A percentile compares a stretch with the other conserved stretches of the same genome.
phyloP scores from a whole-genome alignment of 1,140 invertebrate genomes.

The Globodera rostochiensis region DNA sequence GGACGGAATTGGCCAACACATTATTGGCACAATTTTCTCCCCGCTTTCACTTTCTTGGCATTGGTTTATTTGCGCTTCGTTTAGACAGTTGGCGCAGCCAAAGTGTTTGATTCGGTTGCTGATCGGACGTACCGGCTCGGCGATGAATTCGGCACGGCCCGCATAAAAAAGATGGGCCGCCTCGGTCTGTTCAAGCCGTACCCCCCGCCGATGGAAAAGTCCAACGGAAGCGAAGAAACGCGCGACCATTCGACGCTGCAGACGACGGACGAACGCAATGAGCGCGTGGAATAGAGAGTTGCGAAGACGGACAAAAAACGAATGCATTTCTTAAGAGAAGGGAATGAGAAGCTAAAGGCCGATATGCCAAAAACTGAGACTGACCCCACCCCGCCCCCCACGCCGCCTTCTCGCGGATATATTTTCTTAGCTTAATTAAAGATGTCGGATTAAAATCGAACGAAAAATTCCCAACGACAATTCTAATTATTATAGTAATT shows the following conservation, averaged over 20 bases:
- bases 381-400: too few relatives aligned
- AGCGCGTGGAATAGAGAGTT: conserved; percentile 51
- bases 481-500: too few relatives aligned
- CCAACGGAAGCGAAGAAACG: conserved; percentile 45
- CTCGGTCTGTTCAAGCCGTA: conserved; percentile 53
- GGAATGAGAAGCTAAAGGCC: background rate
- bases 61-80: too few relatives aligned
- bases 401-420: too few relatives aligned
- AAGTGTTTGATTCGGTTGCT: conserved; percentile 61
- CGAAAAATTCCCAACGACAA: too few relatives aligned
- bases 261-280: conserved; percentile 46
- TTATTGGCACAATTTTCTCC: too few relatives aligned
- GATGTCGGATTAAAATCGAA: too few relatives aligned
- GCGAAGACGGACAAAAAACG: conserved; percentile 33
- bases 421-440: too few relatives aligned
- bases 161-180: conserved; percentile 60
- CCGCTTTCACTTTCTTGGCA: too few relatives aligned
- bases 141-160: conserved; percentile 56
- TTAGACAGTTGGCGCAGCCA: conserved; percentile 51
- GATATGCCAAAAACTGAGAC: background rate
- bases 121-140: conserved; percentile 54
- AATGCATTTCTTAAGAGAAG: conserved; percentile 1
- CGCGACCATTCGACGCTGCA: conserved; percentile 49
- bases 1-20: too few relatives aligned
- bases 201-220: conserved; percentile 33